These are phyloP conservation scores for Charaxes varanes DNA, from an alignment of 1,140 invertebrate genomes.

Conservation along the genomic window DNA sequence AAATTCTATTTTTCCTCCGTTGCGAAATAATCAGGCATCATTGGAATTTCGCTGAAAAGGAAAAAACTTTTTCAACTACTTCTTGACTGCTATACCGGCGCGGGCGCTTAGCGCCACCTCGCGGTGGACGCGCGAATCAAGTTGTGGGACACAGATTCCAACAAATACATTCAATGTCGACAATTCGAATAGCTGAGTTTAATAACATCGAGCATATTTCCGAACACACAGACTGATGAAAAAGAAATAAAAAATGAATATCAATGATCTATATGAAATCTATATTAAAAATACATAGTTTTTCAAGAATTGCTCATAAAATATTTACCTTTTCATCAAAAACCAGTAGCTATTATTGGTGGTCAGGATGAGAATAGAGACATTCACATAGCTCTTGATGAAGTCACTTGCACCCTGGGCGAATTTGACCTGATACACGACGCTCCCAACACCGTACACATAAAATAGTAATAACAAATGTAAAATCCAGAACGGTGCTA, in stretches of 20 bases:
- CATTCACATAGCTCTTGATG: constrained; percentile 43
- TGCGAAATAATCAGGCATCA: no score
- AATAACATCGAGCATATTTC: constrained; percentile 1
- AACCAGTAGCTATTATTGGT: constrained; percentile 46
- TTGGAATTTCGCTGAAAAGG: no score
- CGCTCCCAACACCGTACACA: constrained; percentile 38
- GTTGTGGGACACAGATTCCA: no score
- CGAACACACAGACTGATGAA: no score
- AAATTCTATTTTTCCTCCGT: no score
- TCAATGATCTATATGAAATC: constrained; percentile 4
- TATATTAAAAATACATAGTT: constrained; percentile 14
- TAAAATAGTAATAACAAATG: constrained; percentile 38
- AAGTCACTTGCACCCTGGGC: constrained; percentile 32
- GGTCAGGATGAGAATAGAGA: constrained; percentile 32
- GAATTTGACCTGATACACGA: constrained; percentile 34
- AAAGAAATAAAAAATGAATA: constrained; percentile 9
- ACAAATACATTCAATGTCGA: no score
- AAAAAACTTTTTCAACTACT: no score
- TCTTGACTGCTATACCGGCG: no score
- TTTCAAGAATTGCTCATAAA: no score
- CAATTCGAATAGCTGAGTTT: no score
- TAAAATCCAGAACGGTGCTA: constrained; percentile 45
- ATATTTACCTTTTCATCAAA: constrained; percentile 35
- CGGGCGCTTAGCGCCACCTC: no score
- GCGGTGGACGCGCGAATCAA: no score